phyloP scores from a whole-genome alignment of 2,797 vertebrate genomes.

The Cynodonichthys magdalenae region DNA sequence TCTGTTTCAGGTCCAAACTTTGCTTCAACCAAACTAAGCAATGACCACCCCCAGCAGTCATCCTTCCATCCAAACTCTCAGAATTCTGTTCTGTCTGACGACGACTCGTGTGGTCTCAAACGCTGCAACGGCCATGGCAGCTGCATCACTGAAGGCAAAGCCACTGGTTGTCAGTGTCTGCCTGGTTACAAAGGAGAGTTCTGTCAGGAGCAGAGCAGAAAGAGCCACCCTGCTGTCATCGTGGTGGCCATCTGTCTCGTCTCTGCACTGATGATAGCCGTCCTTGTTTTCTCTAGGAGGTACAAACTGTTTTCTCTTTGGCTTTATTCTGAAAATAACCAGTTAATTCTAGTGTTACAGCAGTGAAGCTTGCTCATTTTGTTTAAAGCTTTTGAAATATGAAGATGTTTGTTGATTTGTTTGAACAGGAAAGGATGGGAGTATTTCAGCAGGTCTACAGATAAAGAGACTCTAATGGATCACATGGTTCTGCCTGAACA shows the following conservation, averaged over 20 bases:
- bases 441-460: slow-evolving; percentile 29
- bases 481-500: slow-evolving; percentile 61
- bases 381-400: too few relatives aligned
- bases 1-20: slow-evolving; percentile 49
- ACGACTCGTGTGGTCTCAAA: slow-evolving; percentile 59
- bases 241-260: slow-evolving; percentile 73
- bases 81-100: slow-evolving; percentile 11
- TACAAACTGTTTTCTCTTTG: slow-evolving; percentile 18
- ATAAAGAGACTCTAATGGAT: slow-evolving; percentile 73
- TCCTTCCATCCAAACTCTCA: neutral
- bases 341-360: neutral
- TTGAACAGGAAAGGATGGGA: slow-evolving; percentile 53
- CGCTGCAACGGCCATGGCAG: slow-evolving; percentile 79
- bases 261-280: slow-evolving; percentile 54
- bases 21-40: slow-evolving; percentile 14
- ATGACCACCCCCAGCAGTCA: neutral
- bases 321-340: neutral
- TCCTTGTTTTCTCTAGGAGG: slow-evolving; percentile 72
- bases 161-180: slow-evolving; percentile 78
- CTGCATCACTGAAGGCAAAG: slow-evolving; percentile 74
- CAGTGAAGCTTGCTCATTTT: neutral
- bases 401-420: neutral
- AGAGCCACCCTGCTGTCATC: slow-evolving; percentile 48
- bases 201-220: slow-evolving; percentile 77
- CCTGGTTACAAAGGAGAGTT: slow-evolving; percentile 81